phyloP scores from a whole-genome alignment of 2,888 invertebrate genomes.

The Deilephila porcellus region DNA sequence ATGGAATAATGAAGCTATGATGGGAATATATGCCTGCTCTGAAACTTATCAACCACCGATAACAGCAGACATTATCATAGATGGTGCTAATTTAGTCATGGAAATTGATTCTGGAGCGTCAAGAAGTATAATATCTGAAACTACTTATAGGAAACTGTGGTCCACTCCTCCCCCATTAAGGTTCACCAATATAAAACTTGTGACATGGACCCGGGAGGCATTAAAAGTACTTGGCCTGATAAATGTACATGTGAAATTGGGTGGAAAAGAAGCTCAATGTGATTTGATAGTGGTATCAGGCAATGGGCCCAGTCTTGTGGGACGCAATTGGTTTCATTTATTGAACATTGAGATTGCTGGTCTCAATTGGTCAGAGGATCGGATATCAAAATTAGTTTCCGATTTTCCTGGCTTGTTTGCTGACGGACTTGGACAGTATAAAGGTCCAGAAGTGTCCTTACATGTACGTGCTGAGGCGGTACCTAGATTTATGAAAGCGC shows the following conservation, averaged over 20 bases:
- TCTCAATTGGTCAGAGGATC: conserved; percentile 8
- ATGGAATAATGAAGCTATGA: not conserved
- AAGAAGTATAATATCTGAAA: conserved; percentile 25
- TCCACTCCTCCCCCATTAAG: conserved; percentile 20
- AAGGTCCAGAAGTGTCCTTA: conserved; percentile 30
- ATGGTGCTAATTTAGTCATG: conserved; percentile 24
- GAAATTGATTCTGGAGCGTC: conserved; percentile 32
- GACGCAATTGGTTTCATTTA: conserved; percentile 25
- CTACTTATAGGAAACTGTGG: conserved; percentile 23
- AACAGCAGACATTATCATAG: not conserved
- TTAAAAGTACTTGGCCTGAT: conserved; percentile 26
- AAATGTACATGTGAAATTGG: conserved; percentile 26
- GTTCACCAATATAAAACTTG: conserved; percentile 11
- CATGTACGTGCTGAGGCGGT: conserved; percentile 24
- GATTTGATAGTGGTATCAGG: conserved; percentile 32
- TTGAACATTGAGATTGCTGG: not conserved
- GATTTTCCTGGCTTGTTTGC: conserved; percentile 32
- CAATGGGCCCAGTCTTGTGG: conserved; percentile 24
- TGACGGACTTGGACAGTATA: conserved; percentile 32
- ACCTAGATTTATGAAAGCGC: conserved; percentile 32
- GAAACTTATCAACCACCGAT: conserved; percentile 22
- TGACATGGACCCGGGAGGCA: conserved; percentile 25
- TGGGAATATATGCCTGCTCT: not conserved
- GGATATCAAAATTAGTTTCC: not conserved
- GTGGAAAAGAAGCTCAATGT: conserved; percentile 30